A percentile compares a stretch with the other conserved stretches of the same genome.
phyloP scores from a whole-genome alignment of 2,113 vertebrate genomes.

The Xenopus laevis region DNA sequence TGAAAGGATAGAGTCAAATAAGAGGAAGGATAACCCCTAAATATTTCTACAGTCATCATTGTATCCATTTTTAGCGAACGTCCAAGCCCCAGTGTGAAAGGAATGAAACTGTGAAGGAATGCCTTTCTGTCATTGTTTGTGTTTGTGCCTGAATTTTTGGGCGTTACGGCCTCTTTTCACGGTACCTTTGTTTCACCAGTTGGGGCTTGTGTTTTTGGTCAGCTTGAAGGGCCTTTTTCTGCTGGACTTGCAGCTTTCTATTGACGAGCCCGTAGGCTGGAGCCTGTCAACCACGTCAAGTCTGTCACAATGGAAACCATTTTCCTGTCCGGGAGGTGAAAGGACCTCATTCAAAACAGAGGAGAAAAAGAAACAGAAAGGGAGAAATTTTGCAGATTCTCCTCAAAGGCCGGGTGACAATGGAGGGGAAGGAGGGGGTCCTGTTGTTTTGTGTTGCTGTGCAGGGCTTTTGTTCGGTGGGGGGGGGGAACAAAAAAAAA shows the following conservation, averaged over 20 bases:
- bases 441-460: slow-evolving; percentile 30
- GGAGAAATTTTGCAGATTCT: slow-evolving; percentile 40
- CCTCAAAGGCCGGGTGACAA: slow-evolving; percentile 29
- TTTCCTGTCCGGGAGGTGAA: slow-evolving; percentile 39
- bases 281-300: slow-evolving; percentile 40
- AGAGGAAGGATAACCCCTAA: background rate
- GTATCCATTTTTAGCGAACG: background rate
- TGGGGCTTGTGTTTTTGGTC: slow-evolving; percentile 23
- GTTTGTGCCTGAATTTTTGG: slow-evolving; percentile 11
- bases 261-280: slow-evolving; percentile 33
- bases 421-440: slow-evolving; percentile 31
- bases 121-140: slow-evolving; percentile 17
- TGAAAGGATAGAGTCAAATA: background rate
- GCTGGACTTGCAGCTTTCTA: slow-evolving; percentile 27
- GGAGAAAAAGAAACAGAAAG: slow-evolving; percentile 33
- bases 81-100: background rate
- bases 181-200: slow-evolving; percentile 14
- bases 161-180: background rate
- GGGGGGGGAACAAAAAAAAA: slow-evolving; percentile 3
- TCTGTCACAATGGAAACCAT: slow-evolving; percentile 37
- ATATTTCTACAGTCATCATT: background rate
- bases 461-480: slow-evolving; percentile 20
- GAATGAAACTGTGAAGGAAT: slow-evolving; percentile 29
- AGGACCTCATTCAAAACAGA: slow-evolving; percentile 26
- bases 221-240: slow-evolving; percentile 28